Conservation (phyloP, 2,797 vertebrate species). For the Knipowitschia caucasica region DNA sequence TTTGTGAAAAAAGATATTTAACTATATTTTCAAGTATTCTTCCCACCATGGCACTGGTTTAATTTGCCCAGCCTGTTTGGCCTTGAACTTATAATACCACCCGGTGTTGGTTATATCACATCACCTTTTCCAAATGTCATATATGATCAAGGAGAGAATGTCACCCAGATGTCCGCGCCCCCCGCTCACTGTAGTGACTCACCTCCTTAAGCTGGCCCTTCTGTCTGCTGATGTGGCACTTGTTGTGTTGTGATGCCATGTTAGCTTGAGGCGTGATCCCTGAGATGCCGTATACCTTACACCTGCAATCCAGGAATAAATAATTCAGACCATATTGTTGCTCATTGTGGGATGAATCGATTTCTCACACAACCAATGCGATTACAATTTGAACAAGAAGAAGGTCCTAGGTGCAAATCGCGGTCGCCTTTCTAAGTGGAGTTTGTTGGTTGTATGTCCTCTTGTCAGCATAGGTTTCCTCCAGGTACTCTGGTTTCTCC, state of each 20-base stretch:
- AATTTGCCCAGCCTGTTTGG: constrained; percentile 7
- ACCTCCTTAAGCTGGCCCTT: constrained; percentile 52
- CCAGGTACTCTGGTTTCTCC: too few species aligned
- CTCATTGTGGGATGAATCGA: neutral
- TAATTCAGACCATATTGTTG: constrained; percentile 14
- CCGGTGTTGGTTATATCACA: constrained; percentile 23
- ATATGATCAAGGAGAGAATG: constrained; percentile 39
- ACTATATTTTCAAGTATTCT: too few species aligned
- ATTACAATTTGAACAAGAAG: too few species aligned
- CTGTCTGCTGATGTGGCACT: constrained; percentile 61
- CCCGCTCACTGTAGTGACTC: constrained; percentile 37
- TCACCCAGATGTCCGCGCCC: constrained; percentile 24
- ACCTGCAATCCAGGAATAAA: constrained; percentile 25
- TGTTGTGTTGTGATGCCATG: constrained; percentile 48
- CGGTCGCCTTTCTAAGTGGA: too few species aligned
- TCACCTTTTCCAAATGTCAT: constrained; percentile 23
- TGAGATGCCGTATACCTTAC: constrained; percentile 32
- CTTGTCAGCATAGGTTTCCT: too few species aligned
- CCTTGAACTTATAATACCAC: constrained; percentile 12
- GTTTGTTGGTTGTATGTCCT: too few species aligned
- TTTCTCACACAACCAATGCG: too few species aligned
- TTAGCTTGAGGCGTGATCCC: constrained; percentile 24
- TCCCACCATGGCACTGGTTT: too few species aligned
- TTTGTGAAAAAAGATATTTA: too few species aligned
- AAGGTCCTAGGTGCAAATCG: too few species aligned